Evolutionary conservation across 2,113 vertebrate genomes (phyloP), one percentile per base, ranked within the genome.

Genomic region (Orthochromis indermauri): DNA sequence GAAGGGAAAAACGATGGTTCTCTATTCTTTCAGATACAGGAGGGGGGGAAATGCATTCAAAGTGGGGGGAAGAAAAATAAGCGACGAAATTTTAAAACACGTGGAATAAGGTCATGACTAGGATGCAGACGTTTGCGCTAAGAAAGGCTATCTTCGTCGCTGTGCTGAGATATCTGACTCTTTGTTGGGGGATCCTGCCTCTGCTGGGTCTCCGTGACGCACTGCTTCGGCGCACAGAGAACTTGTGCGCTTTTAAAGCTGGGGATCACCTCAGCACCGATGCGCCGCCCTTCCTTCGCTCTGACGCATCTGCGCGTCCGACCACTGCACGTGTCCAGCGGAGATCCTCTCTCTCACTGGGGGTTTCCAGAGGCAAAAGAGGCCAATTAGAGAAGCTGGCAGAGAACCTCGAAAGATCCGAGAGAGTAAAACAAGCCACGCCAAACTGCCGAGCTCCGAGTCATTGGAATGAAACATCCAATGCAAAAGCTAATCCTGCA

Each of bases 251-350:
- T 96, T 96, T 91, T 96, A 96, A 96, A 96, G 83, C 33, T 81
- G 96, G 96, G 96, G 95, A 96, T 96, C 93, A 96, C 96, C 96
- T 90, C 93, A 57, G 84, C 73, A 7, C 28, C 6, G 81, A 33
- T 71, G 89, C 90, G 10, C 92, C 95, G 93, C 95, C 95, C 85
- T 80, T 33, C 66, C 71, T 68, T 5, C 17, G 7, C 88, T 37
- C 19, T 95, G 95, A 95, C 94, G 94, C 94, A 82, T 19, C 83
- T 17, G 28, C 61, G 45, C 87, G 83, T 63, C 91, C 88, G 81
- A 83, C 82, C 73, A 21, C 76, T 90, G 33, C 86, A 91, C 45
- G 83, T 76, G 57, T 88, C 89, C 85, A 33, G 11, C 17, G 88
- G 90, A 90, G 93, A 93, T 92, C 90, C 93, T 94, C 42, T 26